A percentile compares a stretch with the other conserved stretches of the same genome.
Evolutionary conservation across 1,140 invertebrate genomes (phyloP).

Genomic region (Dolichoris vasculosae): DNA sequence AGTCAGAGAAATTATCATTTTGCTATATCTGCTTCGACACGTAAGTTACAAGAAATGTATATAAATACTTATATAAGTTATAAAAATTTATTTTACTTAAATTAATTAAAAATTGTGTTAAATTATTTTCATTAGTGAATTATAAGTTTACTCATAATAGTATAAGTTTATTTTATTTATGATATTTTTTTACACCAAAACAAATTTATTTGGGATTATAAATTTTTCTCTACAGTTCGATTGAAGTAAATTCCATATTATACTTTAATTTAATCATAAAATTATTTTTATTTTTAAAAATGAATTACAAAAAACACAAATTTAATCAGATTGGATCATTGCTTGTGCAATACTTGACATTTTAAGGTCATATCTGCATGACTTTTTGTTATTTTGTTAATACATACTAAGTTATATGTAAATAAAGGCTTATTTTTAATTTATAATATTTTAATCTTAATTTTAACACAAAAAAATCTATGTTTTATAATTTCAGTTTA

Average conservation of each 20-base stretch:
- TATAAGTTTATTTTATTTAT: neutral
- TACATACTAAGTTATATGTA: neutral
- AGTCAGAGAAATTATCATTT: neutral
- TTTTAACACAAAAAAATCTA: neutral
- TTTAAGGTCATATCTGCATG: neutral
- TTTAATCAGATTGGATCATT: constrained; percentile 11
- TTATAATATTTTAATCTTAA: neutral
- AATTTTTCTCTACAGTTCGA: neutral
- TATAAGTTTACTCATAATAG: neutral
- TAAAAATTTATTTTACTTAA: no score
- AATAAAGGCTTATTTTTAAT: neutral
- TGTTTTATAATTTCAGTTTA: neutral
- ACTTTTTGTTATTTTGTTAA: neutral
- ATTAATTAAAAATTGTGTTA: no score
- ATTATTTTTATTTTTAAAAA: neutral
- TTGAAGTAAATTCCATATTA: neutral
- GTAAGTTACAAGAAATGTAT: neutral
- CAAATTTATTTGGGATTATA: no score
- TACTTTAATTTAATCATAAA: neutral
- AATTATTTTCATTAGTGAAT: no score
- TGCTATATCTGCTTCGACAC: neutral
- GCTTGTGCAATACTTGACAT: constrained; percentile 13
- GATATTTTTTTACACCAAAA: neutral
- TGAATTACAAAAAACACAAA: neutral
- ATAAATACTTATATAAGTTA: no score